These are phyloP conservation scores for Ferrisia virgata DNA, from an alignment of 2,888 invertebrate species.

Conservation along the genomic window DNA sequence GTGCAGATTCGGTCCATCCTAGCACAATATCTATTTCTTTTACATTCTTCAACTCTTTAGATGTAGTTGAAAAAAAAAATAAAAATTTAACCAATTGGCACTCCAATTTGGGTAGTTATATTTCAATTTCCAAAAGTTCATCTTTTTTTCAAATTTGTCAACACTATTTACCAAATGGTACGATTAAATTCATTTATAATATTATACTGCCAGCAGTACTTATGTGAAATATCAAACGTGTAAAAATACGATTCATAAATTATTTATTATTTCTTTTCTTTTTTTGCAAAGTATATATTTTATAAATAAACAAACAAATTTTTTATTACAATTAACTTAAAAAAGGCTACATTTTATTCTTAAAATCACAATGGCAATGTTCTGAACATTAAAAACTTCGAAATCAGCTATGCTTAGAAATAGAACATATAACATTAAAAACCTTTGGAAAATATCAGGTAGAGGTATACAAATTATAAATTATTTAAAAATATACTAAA, in stretches of 20 bases:
- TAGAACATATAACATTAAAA: constrained; percentile 43
- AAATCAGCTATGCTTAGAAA: constrained; percentile 45
- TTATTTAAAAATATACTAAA: constrained; percentile 44
- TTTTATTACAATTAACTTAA: constrained; percentile 39
- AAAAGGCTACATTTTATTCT: constrained; percentile 43
- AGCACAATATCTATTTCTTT: no score
- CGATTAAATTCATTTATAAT: no score
- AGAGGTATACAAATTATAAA: constrained; percentile 43
- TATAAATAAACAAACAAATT: constrained; percentile 44
- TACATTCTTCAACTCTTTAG: no score
- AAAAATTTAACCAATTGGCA: no score
- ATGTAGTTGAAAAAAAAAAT: no score
- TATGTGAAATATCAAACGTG: background rate
- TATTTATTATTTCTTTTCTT: constrained; percentile 23
- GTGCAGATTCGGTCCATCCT: no score
- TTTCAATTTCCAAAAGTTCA: no score
- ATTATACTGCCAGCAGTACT: no score
- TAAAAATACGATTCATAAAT: constrained; percentile 29
- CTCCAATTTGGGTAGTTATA: no score
- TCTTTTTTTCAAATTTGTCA: no score
- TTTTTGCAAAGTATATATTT: constrained; percentile 44
- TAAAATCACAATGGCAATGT: constrained; percentile 46
- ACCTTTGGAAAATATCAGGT: constrained; percentile 44
- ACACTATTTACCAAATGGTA: no score
- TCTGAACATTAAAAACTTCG: constrained; percentile 45